Evolutionary conservation across 2,113 vertebrate species (phyloP), one percentile per base, ranked within the genome.

Genomic region (Peromyscus californicus): DNA sequence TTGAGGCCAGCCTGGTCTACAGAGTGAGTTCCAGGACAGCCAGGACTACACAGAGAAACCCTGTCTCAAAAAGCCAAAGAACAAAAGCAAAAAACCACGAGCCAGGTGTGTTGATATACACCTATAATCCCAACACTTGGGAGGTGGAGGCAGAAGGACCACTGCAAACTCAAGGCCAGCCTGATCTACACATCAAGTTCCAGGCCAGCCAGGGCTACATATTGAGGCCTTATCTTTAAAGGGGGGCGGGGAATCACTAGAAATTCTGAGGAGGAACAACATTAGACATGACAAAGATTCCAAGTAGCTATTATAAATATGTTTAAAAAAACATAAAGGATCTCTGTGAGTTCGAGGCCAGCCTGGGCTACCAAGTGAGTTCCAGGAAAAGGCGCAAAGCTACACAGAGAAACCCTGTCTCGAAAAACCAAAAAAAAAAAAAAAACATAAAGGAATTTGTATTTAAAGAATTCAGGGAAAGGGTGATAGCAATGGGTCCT

Each of bases 401-500:
- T n/a, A n/a, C n/a, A n/a, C n/a, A n/a, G n/a, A n/a, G n/a, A n/a
- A n/a, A n/a, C n/a, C n/a, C n/a, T n/a, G n/a, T n/a, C n/a, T n/a
- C n/a, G n/a, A n/a, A n/a, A n/a, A n/a, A n/a, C n/a, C n/a, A n/a
- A n/a, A n/a, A n/a, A n/a, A n/a, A n/a, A n/a, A n/a, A n/a, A n/a
- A 84, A 59, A 93, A 65, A 84, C 19, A 95, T 95, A 33, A 93
- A 90, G 12, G 61, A 67, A 92, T 83, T 72, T 24, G 39, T 82
- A 11, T 80, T 89, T 89, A 86, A 94, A 90, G 31, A 94, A 95
- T 67, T 79, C 87, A 94, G 67, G 42, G 22, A 80, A 95, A 89
- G 31, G 33, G 74, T 69, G 78, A 84, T 31, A 22, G 39, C 5
- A 85, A 63, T 54, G 5, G 72, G 12, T 45, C 33, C 93, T 63